These are phyloP conservation scores for Trematocara nigrifrons DNA, from an alignment of 2,113 vertebrate species.

Conservation along the genomic window DNA sequence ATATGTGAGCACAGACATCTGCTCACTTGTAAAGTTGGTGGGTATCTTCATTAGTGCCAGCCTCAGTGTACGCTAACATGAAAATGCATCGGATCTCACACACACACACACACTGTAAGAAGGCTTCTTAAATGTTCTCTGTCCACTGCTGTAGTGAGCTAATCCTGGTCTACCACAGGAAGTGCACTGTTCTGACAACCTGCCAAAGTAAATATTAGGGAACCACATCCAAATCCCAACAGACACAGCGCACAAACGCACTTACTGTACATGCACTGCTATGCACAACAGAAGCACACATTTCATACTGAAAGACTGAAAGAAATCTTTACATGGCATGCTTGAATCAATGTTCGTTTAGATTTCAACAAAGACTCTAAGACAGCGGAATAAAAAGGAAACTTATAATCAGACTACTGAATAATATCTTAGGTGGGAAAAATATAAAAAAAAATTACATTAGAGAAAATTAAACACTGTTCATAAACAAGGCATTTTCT, in stretches of 20 bases:
- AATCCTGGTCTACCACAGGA: slow-evolving; percentile 6
- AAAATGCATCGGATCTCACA: background rate
- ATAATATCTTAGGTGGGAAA: background rate
- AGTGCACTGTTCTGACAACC: slow-evolving; percentile 17
- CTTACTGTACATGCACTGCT: background rate
- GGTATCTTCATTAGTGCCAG: slow-evolving; percentile 30
- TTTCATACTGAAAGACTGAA: background rate
- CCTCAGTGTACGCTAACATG: background rate
- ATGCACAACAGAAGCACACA: background rate
- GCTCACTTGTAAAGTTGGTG: slow-evolving; percentile 15
- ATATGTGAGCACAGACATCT: slow-evolving; percentile 28
- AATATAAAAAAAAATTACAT: background rate
- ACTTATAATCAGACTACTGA: background rate
- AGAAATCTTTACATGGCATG: background rate
- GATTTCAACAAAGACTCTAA: background rate
- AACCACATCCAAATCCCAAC: background rate
- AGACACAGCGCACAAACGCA: background rate
- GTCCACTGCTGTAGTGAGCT: background rate
- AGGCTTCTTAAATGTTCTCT: background rate
- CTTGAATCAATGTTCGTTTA: background rate
- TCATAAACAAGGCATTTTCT: background rate
- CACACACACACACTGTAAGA: background rate
- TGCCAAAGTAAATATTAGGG: slow-evolving; percentile 25
- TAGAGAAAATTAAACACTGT: background rate
- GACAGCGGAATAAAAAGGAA: background rate